A percentile compares a stretch with the other conserved stretches of the same genome.
Conservation (phyloP, 1,140 invertebrate genomes). For the Drosophila pruinosa region DNA sequence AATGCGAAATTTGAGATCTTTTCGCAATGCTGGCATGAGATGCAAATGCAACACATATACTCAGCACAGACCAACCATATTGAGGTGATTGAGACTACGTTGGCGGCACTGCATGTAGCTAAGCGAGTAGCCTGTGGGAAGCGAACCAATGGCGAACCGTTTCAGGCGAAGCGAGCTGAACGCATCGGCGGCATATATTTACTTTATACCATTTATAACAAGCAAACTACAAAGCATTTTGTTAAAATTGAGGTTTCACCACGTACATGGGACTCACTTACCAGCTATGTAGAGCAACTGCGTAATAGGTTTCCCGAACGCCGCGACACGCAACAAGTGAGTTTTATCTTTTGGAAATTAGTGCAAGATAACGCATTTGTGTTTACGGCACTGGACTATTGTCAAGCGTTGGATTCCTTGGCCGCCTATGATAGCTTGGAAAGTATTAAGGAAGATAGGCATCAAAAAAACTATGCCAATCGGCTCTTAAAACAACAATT, state of each 20-base stretch:
- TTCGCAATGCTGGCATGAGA: conserved; percentile 53
- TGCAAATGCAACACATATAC: conserved; percentile 65
- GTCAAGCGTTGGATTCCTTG: conserved; percentile 56
- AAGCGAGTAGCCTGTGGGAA: conserved; percentile 57
- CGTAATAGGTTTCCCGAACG: background rate
- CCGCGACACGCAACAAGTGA: conserved; percentile 47
- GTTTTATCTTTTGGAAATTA: conserved; percentile 62
- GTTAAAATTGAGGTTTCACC: conserved; percentile 60
- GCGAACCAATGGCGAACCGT: conserved; percentile 44
- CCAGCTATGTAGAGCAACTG: conserved; percentile 31
- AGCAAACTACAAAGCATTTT: conserved; percentile 70
- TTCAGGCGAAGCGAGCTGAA: conserved; percentile 25
- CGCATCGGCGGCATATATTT: conserved; percentile 63
- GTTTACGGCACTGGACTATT: conserved; percentile 63
- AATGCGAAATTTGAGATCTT: conserved; percentile 52
- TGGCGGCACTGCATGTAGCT: conserved; percentile 59
- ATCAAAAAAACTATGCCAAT: background rate
- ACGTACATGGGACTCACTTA: conserved; percentile 53
- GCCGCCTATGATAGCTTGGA: conserved; percentile 63
- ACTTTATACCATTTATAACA: conserved; percentile 68
- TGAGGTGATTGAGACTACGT: conserved; percentile 68
- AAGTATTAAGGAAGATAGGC: conserved; percentile 2
- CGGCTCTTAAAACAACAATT: conserved; percentile 16
- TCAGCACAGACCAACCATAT: conserved; percentile 56
- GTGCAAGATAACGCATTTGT: conserved; percentile 60